Evolutionary conservation across 1,140 invertebrate genomes (phyloP).

Genomic region (Zelostemma sp.): DNA sequence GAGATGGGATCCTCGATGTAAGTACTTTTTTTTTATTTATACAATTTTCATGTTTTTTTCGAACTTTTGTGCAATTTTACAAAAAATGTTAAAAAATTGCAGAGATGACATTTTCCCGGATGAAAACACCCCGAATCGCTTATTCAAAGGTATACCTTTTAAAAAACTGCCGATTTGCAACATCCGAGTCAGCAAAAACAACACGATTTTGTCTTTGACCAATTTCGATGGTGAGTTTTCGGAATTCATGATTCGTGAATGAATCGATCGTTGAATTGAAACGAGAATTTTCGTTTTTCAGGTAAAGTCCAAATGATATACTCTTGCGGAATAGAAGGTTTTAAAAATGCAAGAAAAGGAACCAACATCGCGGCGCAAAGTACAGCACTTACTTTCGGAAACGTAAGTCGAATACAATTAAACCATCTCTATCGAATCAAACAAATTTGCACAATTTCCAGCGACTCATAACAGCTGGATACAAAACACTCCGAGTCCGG

Average conservation of each 20-base stretch:
- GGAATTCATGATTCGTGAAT: constrained; percentile 8
- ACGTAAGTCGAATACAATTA: constrained; percentile 71
- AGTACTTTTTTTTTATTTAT: constrained; percentile 18
- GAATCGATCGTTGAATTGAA: background rate
- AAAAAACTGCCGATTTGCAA: constrained; percentile 86
- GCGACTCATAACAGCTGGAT: too few relatives aligned
- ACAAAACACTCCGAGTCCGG: constrained; percentile 80
- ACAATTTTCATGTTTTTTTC: constrained; percentile 1
- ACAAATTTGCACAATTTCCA: too few relatives aligned
- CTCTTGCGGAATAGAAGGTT: constrained; percentile 91
- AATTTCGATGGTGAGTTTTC: constrained; percentile 74
- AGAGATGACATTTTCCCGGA: constrained; percentile 82
- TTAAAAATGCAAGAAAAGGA: constrained; percentile 94
- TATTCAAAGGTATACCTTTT: constrained; percentile 85
- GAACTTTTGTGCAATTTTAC: constrained; percentile 8
- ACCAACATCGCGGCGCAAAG: constrained; percentile 97
- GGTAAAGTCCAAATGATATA: constrained; percentile 73
- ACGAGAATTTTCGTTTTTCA: constrained; percentile 47
- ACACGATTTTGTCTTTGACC: constrained; percentile 85
- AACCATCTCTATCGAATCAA: too few relatives aligned
- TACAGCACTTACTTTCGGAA: constrained; percentile 83
- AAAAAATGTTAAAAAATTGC: constrained; percentile 65
- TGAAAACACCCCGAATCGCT: constrained; percentile 75
- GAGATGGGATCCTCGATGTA: constrained; percentile 71
- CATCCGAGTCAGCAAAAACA: constrained; percentile 86